A percentile compares a stretch with the other conserved stretches of the same genome.
These are phyloP conservation scores for Cyprinus carpio DNA, from an alignment of 2,113 vertebrate genomes.

Conservation along the genomic window DNA sequence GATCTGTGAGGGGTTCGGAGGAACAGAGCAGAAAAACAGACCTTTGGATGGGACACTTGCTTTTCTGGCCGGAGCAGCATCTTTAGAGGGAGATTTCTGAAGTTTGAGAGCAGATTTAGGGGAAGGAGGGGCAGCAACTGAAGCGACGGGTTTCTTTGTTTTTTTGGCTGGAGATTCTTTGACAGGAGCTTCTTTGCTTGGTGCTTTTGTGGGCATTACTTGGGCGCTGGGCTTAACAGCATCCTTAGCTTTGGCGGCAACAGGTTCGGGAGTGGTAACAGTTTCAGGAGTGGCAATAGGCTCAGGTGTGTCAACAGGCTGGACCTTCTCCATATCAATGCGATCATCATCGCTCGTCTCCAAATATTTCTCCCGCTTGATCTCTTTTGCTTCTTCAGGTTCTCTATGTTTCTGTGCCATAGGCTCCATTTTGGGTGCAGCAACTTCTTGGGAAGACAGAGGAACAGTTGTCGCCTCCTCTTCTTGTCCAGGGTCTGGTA, in stretches of 20 bases:
- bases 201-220: slow-evolving; percentile 22
- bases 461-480: slow-evolving; percentile 20
- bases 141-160: slow-evolving; percentile 41
- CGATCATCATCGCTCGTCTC: slow-evolving; percentile 45
- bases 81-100: slow-evolving; percentile 59
- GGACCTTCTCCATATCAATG: slow-evolving; percentile 27
- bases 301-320: slow-evolving; percentile 24
- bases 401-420: slow-evolving; percentile 27
- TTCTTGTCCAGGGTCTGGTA: slow-evolving; percentile 11
- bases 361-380: slow-evolving; percentile 39
- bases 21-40: slow-evolving; percentile 61
- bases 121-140: slow-evolving; percentile 41
- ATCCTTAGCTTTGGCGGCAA: background rate
- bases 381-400: slow-evolving; percentile 12
- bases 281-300: slow-evolving; percentile 12
- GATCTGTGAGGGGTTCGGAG: slow-evolving; percentile 52
- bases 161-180: slow-evolving; percentile 41
- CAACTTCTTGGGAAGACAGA: background rate
- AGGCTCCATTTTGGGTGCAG: slow-evolving; percentile 18
- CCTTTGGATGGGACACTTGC: slow-evolving; percentile 57
- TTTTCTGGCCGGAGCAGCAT: slow-evolving; percentile 57
- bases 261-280: no score
- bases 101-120: slow-evolving; percentile 53
- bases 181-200: slow-evolving; percentile 14
- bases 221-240: slow-evolving; percentile 11